Base-by-base conservation (phyloP, 2,113 vertebrate genomes). In the Panthera uncia region DNA sequence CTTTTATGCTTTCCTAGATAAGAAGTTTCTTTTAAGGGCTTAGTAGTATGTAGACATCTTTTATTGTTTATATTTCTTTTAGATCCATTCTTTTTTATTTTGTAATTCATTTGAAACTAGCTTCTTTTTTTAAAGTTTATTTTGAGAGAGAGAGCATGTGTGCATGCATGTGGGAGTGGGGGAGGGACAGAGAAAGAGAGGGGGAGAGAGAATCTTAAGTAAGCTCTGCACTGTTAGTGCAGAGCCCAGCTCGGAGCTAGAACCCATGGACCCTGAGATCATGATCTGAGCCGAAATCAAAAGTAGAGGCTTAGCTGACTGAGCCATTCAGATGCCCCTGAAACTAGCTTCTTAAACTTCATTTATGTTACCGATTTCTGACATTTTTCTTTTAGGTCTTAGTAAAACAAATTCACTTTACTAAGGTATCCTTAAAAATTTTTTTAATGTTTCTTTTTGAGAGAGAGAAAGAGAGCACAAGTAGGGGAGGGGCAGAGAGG, bases 281-380 rank as follows among this genome's bases (percentile, higher is more conserved):
- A 69, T 69, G 11, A 69, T 16, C 31, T 69, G 66, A n/a, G 66
- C 33, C 7, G 3, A 68, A 21, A 57, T 57, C 55, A 57, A 57
- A 61, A 61, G 57, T 61, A 21, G 21, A 23, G 1, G 33, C 66
- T n/a, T n/a, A 69, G 16, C 66, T 23, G 57, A 61, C 66, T 69
- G 66, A 69, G 33, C 33, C 33, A n/a, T 33, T 18, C 66, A 69
- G 66, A 33, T 33, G 16, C 16, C 66, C 66, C 27, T 91, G 36
- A 90, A 95, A 83, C 33, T 74, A 83, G 69, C 15, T 91, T 93
- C 81, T 27, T 81, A 88, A 97, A 71, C 61, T 91, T 87, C 16
- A 63, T 50, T 83, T 84, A 52, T 78, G 71, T 93, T 85, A 95
- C 25, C 81, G 55, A 91, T 94, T 94, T 76, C n/a, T 95, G 36